phyloP scores from a whole-genome alignment of 2,113 vertebrate species.

The Mesoclemmys tuberculata region DNA sequence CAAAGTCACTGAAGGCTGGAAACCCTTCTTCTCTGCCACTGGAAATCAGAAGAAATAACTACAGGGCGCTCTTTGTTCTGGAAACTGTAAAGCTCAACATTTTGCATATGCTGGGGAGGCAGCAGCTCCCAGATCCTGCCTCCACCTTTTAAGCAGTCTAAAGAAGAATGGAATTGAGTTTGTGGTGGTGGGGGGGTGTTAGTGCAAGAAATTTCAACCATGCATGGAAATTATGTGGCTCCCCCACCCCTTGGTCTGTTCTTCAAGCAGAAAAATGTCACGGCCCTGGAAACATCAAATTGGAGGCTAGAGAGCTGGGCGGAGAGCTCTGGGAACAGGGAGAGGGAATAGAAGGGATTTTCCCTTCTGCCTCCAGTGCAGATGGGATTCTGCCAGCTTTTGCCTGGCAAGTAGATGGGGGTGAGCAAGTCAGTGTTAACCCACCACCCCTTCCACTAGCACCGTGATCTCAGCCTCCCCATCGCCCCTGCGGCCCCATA shows the following conservation, averaged over 20 bases:
- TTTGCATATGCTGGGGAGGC: not conserved
- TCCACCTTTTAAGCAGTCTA: not conserved
- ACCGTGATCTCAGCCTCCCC: not conserved
- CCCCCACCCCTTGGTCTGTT: not conserved
- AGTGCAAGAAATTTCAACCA: slow-evolving; percentile 66
- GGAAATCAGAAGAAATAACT: not conserved
- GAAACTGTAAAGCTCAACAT: not conserved
- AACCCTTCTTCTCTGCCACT: not conserved
- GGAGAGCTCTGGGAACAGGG: rapidly evolving
- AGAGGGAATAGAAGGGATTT: not conserved
- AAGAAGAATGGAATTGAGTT: not conserved
- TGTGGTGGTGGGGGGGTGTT: not conserved
- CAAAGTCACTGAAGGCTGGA: not conserved
- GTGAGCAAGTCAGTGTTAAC: too few relatives aligned
- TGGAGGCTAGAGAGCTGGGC: not conserved
- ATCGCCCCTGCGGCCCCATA: not conserved
- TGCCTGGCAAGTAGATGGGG: too few relatives aligned
- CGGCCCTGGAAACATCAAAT: not conserved
- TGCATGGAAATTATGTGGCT: not conserved
- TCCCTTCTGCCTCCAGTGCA: not conserved
- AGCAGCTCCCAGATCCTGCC: not conserved
- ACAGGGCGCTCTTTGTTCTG: not conserved
- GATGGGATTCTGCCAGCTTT: not conserved
- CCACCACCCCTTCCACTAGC: not conserved
- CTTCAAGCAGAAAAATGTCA: not conserved